Base-by-base conservation (phyloP, 2,113 vertebrate species). In the Gopherus evgoodei region DNA sequence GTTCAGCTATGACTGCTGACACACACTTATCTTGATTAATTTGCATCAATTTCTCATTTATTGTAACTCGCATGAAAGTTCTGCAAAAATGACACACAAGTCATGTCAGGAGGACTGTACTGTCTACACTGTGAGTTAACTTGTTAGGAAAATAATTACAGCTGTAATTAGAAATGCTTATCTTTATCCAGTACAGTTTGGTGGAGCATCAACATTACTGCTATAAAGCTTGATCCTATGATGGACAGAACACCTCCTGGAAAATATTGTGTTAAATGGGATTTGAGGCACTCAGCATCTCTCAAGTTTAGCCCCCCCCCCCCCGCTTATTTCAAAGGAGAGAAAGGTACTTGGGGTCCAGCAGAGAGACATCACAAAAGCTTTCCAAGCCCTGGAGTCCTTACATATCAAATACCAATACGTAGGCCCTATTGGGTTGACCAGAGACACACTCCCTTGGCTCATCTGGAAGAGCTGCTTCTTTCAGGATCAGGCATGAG, bases 361-460 rank as follows among this genome's bases (percentile, higher is more conserved):
- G 2, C 0, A 0, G 6, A 21, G 16, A 91, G 2, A 12, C 81
- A 35, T 42, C n/a, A 22, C 27, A 65, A 75, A 17, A 7, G 0
- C 3, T 29, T 53, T 47, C 50, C 42, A 42, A 82, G 0, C 0
- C 44, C 79, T 69, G 0, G 0, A n/a, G 42, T 31, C 6, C 50
- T 90, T 84, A 29, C 4, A 25, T 9, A 19, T 12, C 17, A 19
- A 76, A 76, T 42, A 25, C 5, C 72, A 76, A 76, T 42, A 13
- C 12, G 44, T 11, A 1, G 22, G 21, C 44, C 24, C 22, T 76
- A 44, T 27, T 76, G 42, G 21, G 17, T 76, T 76, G 72, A 25
- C 24, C n/a, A 76, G 42, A 76, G 22, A 76, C 10, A 76, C 69
- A 38, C 69, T 38, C 38, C 24, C 5, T n/a, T 69, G 62, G 62